These are phyloP conservation scores for Macrotrachela quadricornifera DNA, from an alignment of 1,140 invertebrate species.

Conservation along the genomic window DNA sequence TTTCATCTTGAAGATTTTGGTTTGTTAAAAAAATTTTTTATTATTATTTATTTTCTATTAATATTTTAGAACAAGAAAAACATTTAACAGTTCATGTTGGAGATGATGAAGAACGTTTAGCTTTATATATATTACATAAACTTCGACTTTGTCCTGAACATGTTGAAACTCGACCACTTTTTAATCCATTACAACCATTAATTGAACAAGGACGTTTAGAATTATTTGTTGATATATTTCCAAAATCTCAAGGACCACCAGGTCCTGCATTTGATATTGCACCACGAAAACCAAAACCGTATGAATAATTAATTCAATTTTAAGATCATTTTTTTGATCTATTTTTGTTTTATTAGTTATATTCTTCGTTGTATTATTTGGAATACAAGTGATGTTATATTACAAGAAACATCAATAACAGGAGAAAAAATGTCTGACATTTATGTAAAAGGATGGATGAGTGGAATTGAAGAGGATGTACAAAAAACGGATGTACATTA, in stretches of 20 bases:
- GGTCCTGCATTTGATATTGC: conserved; percentile 30
- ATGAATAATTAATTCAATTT: conserved; percentile 42
- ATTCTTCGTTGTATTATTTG: conserved; percentile 29
- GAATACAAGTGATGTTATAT: conserved; percentile 32
- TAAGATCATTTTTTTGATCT: too few relatives aligned
- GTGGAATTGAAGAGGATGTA: conserved; percentile 27
- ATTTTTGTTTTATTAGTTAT: conserved; percentile 16
- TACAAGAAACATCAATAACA: conserved; percentile 31
- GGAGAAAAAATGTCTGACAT: conserved; percentile 36
- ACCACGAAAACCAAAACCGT: conserved; percentile 21
- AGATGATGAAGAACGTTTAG: conserved; percentile 26
- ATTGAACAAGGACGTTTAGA: conserved; percentile 31
- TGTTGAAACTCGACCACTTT: conserved; percentile 59
- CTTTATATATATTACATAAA: conserved; percentile 30
- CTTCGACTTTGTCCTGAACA: conserved; percentile 44
- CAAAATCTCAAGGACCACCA: conserved; percentile 22
- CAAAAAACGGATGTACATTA: conserved; percentile 34
- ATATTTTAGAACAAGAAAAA: conserved; percentile 9
- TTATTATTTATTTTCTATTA: too few relatives aligned
- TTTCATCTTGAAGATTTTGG: conserved; percentile 26
- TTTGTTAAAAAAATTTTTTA: not conserved
- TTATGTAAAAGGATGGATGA: conserved; percentile 33
- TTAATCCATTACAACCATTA: conserved; percentile 63
- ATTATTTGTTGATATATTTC: conserved; percentile 35
- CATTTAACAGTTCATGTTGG: conserved; percentile 11